Evolutionary conservation across 2,888 invertebrate species (phyloP).

Genomic region (Drosophila crucigera): DNA sequence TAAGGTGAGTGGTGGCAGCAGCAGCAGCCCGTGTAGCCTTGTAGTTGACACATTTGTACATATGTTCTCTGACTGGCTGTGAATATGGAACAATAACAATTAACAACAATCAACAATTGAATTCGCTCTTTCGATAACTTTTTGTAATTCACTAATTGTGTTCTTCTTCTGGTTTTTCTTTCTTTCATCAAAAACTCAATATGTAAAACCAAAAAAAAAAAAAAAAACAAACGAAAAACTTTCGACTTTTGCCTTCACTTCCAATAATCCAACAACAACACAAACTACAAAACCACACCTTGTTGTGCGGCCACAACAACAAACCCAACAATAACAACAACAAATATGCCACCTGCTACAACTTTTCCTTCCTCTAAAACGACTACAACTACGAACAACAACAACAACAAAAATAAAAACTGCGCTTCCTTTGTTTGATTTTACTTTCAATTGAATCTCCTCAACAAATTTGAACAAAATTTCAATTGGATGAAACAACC

Average conservation of each 20-base stretch:
- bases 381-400: constrained; percentile 49
- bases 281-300: constrained; percentile 27
- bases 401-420: constrained; percentile 47
- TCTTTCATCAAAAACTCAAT: constrained; percentile 53
- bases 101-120: constrained; percentile 54
- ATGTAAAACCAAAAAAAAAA: constrained; percentile 26
- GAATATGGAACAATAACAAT: constrained; percentile 33
- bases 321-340: constrained; percentile 37
- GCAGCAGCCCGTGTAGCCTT: constrained; percentile 10
- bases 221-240: constrained; percentile 28
- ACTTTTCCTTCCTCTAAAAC: constrained; percentile 52
- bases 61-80: constrained; percentile 52
- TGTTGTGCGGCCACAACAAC: constrained; percentile 33
- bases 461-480: constrained; percentile 48
- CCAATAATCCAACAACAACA: constrained; percentile 52
- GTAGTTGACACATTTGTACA: constrained; percentile 29
- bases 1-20: constrained; percentile 88
- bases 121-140: constrained; percentile 71
- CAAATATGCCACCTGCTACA: constrained; percentile 62
- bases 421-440: constrained; percentile 52
- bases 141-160: constrained; percentile 70
- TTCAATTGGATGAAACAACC: constrained; percentile 54
- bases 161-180: constrained; percentile 74
- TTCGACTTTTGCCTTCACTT: constrained; percentile 45
- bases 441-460: constrained; percentile 48